phyloP scores from a whole-genome alignment of 2,113 vertebrate species.

The Muntiacus reevesi region DNA sequence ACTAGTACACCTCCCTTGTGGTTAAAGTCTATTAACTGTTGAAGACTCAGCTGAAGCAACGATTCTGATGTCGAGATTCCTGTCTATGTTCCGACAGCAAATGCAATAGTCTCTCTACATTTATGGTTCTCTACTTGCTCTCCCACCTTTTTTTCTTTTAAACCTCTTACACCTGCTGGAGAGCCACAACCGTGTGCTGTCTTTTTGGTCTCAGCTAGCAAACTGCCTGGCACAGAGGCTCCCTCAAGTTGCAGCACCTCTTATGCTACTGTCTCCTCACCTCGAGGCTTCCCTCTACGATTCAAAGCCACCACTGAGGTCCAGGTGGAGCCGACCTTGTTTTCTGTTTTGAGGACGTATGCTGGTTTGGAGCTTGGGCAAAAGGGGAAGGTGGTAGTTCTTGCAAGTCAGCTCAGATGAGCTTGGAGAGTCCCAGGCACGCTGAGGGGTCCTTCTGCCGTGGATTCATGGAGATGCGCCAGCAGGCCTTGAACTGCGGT shows the following conservation, averaged over 20 bases:
- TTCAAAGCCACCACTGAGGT: neutral
- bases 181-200: neutral
- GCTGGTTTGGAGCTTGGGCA: neutral
- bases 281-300: neutral
- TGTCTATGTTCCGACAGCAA: neutral
- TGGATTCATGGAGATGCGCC: fast-evolving
- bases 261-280: neutral
- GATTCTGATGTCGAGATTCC: neutral
- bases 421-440: neutral
- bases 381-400: neutral
- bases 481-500: no score
- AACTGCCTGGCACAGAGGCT: neutral
- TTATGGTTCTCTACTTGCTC: neutral
- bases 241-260: fast-evolving
- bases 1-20: neutral
- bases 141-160: neutral
- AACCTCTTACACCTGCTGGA: neutral
- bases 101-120: neutral
- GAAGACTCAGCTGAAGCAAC: neutral
- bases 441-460: neutral
- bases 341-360: neutral
- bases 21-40: conserved; percentile 11
- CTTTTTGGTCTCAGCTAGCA: neutral
- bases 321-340: neutral
- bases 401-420: neutral